Conservation (phyloP, 2,888 invertebrate genomes). For the Coleophora flavipennella region DNA sequence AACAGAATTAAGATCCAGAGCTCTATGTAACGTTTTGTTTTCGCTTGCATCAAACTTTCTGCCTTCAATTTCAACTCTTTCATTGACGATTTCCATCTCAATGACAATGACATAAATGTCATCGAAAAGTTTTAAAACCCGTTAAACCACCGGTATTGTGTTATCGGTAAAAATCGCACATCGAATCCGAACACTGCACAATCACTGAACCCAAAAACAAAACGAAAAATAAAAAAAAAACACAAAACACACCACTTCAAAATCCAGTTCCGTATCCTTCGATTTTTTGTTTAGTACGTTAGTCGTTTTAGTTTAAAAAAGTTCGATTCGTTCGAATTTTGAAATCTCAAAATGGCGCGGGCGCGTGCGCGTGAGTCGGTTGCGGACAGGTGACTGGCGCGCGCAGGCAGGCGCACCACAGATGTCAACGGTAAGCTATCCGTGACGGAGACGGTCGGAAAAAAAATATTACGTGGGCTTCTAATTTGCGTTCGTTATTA, state of each 20-base stretch:
- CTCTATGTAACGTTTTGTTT: too few relatives aligned
- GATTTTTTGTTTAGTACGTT: conserved; percentile 25
- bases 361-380: conserved; percentile 54
- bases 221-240: conserved; percentile 27
- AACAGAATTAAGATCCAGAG: conserved; percentile 2
- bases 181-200: conserved; percentile 41
- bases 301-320: conserved; percentile 20
- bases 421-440: conserved; percentile 31
- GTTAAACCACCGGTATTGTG: conserved; percentile 26
- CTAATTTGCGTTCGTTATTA: too few relatives aligned
- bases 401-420: conserved; percentile 24
- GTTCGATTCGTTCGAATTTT: conserved; percentile 41
- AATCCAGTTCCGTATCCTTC: conserved; percentile 30
- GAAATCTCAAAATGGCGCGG: conserved; percentile 17
- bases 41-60: too few relatives aligned
- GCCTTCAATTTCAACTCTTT: too few relatives aligned
- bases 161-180: conserved; percentile 34
- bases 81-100: too few relatives aligned
- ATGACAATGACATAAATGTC: conserved; percentile 25
- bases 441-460: conserved; percentile 36
- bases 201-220: conserved; percentile 29
- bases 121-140: too few relatives aligned
- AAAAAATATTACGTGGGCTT: conserved; percentile 45
- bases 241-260: conserved; percentile 32
- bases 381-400: conserved; percentile 64